Evolutionary conservation across 2,888 invertebrate genomes (phyloP), one percentile per base, ranked within the genome.

Genomic region (Branchipolynoe longqiensis): DNA sequence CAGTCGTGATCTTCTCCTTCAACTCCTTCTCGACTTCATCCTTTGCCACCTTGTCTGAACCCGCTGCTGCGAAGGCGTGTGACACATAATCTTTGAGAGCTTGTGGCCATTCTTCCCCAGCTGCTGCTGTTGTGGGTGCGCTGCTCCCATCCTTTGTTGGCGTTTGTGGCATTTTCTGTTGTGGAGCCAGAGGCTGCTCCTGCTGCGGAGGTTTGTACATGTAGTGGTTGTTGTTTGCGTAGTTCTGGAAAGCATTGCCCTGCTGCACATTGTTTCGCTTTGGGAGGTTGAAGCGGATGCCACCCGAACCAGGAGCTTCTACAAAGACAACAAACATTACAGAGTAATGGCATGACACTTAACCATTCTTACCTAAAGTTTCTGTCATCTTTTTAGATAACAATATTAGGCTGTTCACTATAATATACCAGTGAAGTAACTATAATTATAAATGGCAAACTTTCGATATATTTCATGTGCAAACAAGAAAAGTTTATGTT

Each of bases 21-120:
- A 99, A 95, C 91, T 97, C 97, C 89, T 97, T 97, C 93, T 98
- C 98, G 86, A 99, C 97, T 94, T 97, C 96, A 94, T 98, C 98
- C 93, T 97, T 97, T 93, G 99, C 98, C 18, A 54, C 41, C 90
- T 97, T 96, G 87, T 96, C 96, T 22, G 97, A 97, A 91, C 96
- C 96, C 92, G 98, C 98, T 94, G 97, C 97, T 74, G 96, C 96
- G 94, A 98, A 99, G 92, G 98, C 98, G 88, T 97, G 96, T 91
- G 97, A 96, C 25, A 99, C 98, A 94, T 98, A 99, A 90, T 96
- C 96, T 96, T 82, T 97, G 96, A 91, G 93, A 96, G 87, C 94
- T 96, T 8, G 95, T 96, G 81, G 94, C 97, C 62, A 95, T 96
- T 90, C 97, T 96, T 92, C 94, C 1, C 62, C 62, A n/a, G 62